Evolutionary conservation across 2,113 vertebrate genomes (phyloP), one percentile per base, ranked within the genome.

Genomic region (cattle (Bos taurus)): DNA sequence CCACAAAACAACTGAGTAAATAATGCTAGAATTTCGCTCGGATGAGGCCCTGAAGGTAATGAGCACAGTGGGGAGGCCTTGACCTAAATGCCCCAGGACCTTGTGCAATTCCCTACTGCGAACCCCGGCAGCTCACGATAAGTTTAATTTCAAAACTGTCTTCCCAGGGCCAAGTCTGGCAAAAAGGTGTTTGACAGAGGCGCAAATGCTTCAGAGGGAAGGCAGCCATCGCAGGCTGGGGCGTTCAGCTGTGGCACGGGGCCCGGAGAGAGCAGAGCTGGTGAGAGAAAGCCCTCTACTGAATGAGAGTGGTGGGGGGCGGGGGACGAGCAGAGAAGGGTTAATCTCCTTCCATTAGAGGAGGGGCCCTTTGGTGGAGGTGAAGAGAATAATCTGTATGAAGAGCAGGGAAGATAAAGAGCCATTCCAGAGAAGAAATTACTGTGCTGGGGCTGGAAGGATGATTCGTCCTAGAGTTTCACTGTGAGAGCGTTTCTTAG

Each of bases 311-410:
- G 91, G 84, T 82, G 82, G 77, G 91, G 85, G 78, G 88, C 59
- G 84, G 88, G 67, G 86, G 85, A 67, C 82, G 93, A 28, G 71
- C 82, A 57, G 46, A 80, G 84, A 91, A 94, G 89, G 94, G 95
- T 96, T 94, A 94, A 97, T 89, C 62, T 98, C 77, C 67, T 87
- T 91, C 95, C 93, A 97, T 94, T 95, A 96, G 74, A 95, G 95
- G 92, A 88, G 56, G n/a, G 84, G 77, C 77, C 16, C 0, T 56
- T 88, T 57, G 90, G 67, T 10, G 59, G 90, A 98, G 96, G 97
- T 97, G 93, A 97, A 96, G 97, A 95, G 86, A 96, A 93, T 97
- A 93, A 97, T 97, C 94, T 74, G 90, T 94, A 10, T 19, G 81
- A 96, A 89, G 88, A 67, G 77, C 85, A 48, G 77, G 59, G 82